Percentiles rank a stretch among this genome's conserved stretches.
Evolutionary conservation across 2,113 vertebrate species (phyloP).

Genomic region (Zingel zingel): DNA sequence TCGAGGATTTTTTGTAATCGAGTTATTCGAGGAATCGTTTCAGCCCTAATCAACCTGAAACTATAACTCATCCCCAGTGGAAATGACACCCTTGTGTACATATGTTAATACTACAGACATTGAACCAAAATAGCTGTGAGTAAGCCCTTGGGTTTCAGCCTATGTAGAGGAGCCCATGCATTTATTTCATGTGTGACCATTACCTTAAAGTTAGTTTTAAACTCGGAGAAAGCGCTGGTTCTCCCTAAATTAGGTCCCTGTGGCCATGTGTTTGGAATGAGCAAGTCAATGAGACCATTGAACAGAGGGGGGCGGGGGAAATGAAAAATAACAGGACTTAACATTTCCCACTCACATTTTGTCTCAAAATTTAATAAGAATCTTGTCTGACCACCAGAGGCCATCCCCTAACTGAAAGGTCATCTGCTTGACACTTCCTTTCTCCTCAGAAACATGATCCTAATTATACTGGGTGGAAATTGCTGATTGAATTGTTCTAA

Average conservation of each 20-base stretch:
- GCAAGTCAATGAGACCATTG: conserved; percentile 31
- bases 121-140: conserved; percentile 11
- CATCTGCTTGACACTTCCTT: conserved; percentile 24
- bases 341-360: conserved; percentile 50
- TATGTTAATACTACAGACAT: conserved; percentile 25
- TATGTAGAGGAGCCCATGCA: conserved; percentile 8
- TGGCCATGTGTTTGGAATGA: conserved; percentile 48
- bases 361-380: conserved; percentile 58
- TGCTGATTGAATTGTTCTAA: conserved; percentile 54
- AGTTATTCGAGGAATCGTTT: no score
- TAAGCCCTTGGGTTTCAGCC: conserved; percentile 11
- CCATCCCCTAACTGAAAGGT: conserved; percentile 43
- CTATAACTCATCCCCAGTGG: background rate
- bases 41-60: background rate
- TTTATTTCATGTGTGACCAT: conserved; percentile 51
- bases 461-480: conserved; percentile 55
- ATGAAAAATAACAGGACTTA: conserved; percentile 36
- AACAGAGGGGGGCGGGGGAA: background rate
- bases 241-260: conserved; percentile 63
- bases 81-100: background rate
- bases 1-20: no score
- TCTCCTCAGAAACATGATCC: conserved; percentile 29
- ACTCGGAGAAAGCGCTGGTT: conserved; percentile 4
- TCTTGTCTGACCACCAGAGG: conserved; percentile 32
- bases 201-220: conserved; percentile 54